Evolutionary conservation across 2,888 invertebrate genomes (phyloP).

Genomic region (Temnothorax rugatulus): DNA sequence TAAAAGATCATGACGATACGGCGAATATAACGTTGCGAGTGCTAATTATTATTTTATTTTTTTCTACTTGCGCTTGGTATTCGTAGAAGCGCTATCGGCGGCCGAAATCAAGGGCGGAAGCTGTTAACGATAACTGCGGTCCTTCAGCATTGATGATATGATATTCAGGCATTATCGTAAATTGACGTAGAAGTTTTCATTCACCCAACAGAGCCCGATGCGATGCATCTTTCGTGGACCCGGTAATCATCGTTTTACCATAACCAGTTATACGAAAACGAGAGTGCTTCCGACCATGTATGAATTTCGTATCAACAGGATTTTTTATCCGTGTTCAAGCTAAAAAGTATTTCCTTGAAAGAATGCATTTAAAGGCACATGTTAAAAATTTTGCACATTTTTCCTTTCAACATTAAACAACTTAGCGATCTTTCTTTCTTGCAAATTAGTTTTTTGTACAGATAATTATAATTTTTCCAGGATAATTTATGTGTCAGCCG

Average conservation of each 20-base stretch:
- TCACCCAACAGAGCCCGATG: background rate
- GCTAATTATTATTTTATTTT: conserved; percentile 45
- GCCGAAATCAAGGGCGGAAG: conserved; percentile 65
- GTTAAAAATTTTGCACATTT: background rate
- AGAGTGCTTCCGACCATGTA: background rate
- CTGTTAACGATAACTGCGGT: conserved; percentile 58
- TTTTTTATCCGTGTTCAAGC: background rate
- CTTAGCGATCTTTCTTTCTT: background rate
- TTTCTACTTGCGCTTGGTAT: conserved; percentile 1
- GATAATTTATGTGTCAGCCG: background rate
- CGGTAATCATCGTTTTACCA: conserved; percentile 20
- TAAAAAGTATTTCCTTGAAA: background rate
- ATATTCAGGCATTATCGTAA: background rate
- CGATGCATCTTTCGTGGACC: background rate
- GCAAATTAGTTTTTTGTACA: background rate
- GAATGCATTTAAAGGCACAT: background rate
- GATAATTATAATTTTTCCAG: background rate
- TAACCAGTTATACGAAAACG: conserved; percentile 18
- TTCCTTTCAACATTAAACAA: background rate
- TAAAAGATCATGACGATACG: background rate
- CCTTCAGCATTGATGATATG: background rate
- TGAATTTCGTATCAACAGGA: background rate
- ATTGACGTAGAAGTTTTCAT: conserved; percentile 23
- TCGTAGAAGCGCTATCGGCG: conserved; percentile 43
- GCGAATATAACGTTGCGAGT: background rate